phyloP scores from a whole-genome alignment of 2,888 invertebrate genomes.

The Macrophya annulata region DNA sequence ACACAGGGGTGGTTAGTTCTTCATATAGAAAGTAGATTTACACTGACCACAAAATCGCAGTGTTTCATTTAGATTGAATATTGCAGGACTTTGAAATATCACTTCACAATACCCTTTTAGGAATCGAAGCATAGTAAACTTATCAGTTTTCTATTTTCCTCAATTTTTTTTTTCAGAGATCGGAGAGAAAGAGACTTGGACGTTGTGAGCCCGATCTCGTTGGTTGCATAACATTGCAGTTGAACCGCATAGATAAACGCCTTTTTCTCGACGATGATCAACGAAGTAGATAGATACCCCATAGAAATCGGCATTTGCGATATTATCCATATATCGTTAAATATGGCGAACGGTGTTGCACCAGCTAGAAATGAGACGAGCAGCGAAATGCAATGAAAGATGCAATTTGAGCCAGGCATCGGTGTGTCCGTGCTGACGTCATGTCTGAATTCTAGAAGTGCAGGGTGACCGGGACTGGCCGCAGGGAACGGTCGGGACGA shows the following conservation, averaged over 20 bases:
- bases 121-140: background rate
- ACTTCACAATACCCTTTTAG: background rate
- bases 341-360: constrained; percentile 18
- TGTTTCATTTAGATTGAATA: background rate
- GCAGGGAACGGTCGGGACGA: constrained; percentile 40
- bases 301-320: background rate
- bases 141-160: background rate
- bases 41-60: background rate
- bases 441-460: constrained; percentile 72
- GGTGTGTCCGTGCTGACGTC: constrained; percentile 69
- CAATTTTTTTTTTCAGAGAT: background rate
- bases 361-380: constrained; percentile 28
- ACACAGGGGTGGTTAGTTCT: background rate
- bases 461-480: constrained; percentile 60
- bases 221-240: background rate
- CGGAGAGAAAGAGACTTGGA: background rate
- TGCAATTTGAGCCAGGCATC: constrained; percentile 57
- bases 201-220: background rate
- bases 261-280: background rate
- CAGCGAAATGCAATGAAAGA: constrained; percentile 54
- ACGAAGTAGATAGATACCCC: background rate
- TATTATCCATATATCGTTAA: constrained; percentile 9
- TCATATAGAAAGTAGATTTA: background rate
- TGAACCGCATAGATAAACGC: background rate
- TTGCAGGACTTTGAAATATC: background rate